Percentiles rank a stretch among this genome's conserved stretches.
Evolutionary conservation across 2,797 vertebrate species (phyloP).

Genomic region (Schizopygopsis pylzovi): DNA sequence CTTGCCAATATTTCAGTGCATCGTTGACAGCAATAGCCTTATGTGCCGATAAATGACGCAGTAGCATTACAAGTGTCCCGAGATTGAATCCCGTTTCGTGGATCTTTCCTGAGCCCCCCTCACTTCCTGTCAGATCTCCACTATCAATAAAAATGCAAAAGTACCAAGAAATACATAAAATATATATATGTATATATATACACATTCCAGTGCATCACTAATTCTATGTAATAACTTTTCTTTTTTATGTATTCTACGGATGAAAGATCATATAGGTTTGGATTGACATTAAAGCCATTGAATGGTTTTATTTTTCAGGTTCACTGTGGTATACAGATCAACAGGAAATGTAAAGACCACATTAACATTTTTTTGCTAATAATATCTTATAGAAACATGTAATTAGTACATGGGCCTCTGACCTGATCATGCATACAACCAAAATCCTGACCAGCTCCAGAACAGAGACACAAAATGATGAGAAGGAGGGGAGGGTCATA

Average conservation of each 20-base stretch:
- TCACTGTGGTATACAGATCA: background rate
- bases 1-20: too few species aligned
- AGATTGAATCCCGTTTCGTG: too few species aligned
- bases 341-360: background rate
- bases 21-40: too few species aligned
- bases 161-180: too few species aligned
- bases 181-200: too few species aligned
- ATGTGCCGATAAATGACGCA: too few species aligned
- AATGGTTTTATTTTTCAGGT: background rate
- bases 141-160: too few species aligned
- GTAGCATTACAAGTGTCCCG: too few species aligned
- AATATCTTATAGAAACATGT: background rate
- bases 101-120: too few species aligned
- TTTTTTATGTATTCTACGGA: background rate
- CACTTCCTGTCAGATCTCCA: too few species aligned
- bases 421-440: constrained; percentile 9
- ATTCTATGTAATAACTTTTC: background rate
- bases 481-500: constrained; percentile 68
- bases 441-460: constrained; percentile 18
- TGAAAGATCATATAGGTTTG: background rate
- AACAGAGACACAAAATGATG: constrained; percentile 51
- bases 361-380: constrained; percentile 9
- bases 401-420: constrained; percentile 21
- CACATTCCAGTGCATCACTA: background rate
- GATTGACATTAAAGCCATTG: background rate